Percentiles rank a stretch among this genome's conserved stretches.
phyloP scores from a whole-genome alignment of 2,888 invertebrate genomes.

The Encarsia formosa region DNA sequence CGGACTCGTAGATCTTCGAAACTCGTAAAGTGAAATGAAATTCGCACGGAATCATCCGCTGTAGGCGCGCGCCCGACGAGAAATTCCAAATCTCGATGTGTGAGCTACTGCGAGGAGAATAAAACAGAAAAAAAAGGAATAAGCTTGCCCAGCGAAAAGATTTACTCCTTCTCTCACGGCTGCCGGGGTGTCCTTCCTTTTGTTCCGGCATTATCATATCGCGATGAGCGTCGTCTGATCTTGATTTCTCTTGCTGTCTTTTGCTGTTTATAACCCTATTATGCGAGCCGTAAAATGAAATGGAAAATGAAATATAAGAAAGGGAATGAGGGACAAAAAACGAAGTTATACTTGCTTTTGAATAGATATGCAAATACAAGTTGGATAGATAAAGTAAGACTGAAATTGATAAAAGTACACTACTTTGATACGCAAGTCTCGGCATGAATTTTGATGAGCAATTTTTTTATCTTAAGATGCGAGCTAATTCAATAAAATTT shows the following conservation, averaged over 20 bases:
- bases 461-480: too few species aligned
- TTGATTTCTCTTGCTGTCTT: constrained; percentile 19
- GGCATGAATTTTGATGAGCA: too few species aligned
- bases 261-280: constrained; percentile 27
- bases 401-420: too few species aligned
- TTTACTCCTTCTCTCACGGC: not conserved
- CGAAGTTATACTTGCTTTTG: not conserved
- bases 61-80: constrained; percentile 2
- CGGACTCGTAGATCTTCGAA: constrained; percentile 39
- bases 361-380: constrained; percentile 7
- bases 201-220: constrained; percentile 26
- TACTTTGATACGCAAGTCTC: too few species aligned
- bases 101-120: too few species aligned
- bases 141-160: constrained; percentile 17
- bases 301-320: constrained; percentile 19
- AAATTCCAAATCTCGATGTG: not conserved
- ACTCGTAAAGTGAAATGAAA: constrained; percentile 50
- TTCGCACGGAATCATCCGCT: constrained; percentile 42
- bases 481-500: too few species aligned
- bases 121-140: constrained; percentile 10
- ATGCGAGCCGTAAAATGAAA: constrained; percentile 25
- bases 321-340: not conserved
- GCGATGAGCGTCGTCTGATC: constrained; percentile 18
- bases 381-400: too few species aligned
- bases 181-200: constrained; percentile 2